These are phyloP conservation scores for Amyelois transitella DNA, from an alignment of 1,140 invertebrate genomes.

Conservation along the genomic window DNA sequence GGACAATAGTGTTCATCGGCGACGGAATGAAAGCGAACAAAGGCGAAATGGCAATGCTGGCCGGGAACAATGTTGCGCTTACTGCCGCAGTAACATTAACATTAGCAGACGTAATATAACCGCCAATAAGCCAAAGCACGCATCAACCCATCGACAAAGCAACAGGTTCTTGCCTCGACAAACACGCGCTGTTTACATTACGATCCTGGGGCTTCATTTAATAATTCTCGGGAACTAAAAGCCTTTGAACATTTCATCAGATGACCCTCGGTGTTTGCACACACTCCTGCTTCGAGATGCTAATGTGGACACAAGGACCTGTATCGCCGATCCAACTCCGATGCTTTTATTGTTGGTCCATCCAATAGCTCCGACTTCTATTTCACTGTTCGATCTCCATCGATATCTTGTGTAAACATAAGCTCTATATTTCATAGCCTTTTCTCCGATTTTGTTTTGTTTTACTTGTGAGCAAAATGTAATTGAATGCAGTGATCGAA, in stretches of 20 bases:
- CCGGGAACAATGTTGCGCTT: slow-evolving; percentile 58
- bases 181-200: slow-evolving; percentile 70
- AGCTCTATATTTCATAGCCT: not conserved
- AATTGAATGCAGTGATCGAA: not conserved
- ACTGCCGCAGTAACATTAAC: slow-evolving; percentile 53
- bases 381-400: slow-evolving; percentile 49
- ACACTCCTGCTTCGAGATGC: slow-evolving; percentile 68
- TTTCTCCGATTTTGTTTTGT: slow-evolving; percentile 15
- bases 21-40: slow-evolving; percentile 27
- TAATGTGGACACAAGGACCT: slow-evolving; percentile 72
- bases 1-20: slow-evolving; percentile 23
- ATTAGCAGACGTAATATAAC: slow-evolving; percentile 67
- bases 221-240: slow-evolving; percentile 74
- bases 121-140: slow-evolving; percentile 66
- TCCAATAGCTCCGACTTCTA: slow-evolving; percentile 49
- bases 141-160: slow-evolving; percentile 67
- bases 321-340: slow-evolving; percentile 66
- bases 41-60: slow-evolving; percentile 4
- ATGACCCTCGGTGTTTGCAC: slow-evolving; percentile 72
- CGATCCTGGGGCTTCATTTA: slow-evolving; percentile 72
- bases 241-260: slow-evolving; percentile 74
- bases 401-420: slow-evolving; percentile 50
- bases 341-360: slow-evolving; percentile 65
- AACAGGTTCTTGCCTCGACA: slow-evolving; percentile 67
- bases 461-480: slow-evolving; percentile 7